Evolutionary conservation across 1,140 invertebrate species (phyloP).

Genomic region (Anastrepha obliqua): DNA sequence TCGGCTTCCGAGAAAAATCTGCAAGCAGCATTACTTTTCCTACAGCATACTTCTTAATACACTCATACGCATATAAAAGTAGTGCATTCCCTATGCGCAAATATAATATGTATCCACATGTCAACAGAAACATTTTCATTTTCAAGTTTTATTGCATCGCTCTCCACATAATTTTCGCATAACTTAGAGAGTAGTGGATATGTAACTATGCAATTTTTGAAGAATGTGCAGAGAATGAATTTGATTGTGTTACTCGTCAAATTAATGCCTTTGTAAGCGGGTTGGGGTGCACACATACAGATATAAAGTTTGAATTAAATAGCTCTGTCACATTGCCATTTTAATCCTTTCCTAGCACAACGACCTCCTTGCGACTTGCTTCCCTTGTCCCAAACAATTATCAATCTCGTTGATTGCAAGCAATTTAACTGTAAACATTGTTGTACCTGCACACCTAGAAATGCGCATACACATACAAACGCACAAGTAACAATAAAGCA

Average conservation of each 20-base stretch:
- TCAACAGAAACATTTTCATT: too few species aligned
- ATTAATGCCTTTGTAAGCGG: not conserved
- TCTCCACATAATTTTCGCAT: not conserved
- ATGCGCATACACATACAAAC: not conserved
- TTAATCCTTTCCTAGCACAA: not conserved
- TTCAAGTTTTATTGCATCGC: not conserved
- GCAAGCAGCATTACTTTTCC: too few species aligned
- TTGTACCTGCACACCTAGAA: constrained; percentile 1
- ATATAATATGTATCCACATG: too few species aligned
- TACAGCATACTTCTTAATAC: too few species aligned
- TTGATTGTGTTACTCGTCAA: not conserved
- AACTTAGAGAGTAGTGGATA: not conserved
- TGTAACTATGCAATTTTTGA: not conserved
- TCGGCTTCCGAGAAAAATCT: too few species aligned
- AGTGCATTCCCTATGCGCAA: too few species aligned
- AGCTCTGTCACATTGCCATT: not conserved
- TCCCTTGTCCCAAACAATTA: not conserved
- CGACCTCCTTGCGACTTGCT: not conserved
- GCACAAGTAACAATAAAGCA: not conserved
- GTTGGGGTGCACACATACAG: not conserved
- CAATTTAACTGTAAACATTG: constrained; percentile 33
- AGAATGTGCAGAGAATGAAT: not conserved
- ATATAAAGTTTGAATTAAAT: not conserved
- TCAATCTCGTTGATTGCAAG: constrained; percentile 29
- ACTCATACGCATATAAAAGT: too few species aligned